phyloP scores from a whole-genome alignment of 2,888 invertebrate genomes.

The Allolobophora icterica region DNA sequence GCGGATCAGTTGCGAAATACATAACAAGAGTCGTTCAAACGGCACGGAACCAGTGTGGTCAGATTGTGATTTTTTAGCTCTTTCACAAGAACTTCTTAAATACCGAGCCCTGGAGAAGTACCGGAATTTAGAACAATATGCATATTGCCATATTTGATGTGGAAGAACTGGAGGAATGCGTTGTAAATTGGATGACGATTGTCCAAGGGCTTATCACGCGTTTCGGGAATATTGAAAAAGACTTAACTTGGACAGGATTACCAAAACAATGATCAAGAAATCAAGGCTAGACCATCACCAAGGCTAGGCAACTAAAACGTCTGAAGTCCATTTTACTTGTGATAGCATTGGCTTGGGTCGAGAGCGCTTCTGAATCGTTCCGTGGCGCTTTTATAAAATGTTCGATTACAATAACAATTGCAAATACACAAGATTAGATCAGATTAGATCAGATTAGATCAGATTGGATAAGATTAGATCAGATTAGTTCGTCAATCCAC shows the following conservation, averaged over 20 bases:
- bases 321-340: no score
- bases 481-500: no score
- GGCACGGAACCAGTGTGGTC: neutral
- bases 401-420: no score
- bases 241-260: neutral
- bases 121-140: neutral
- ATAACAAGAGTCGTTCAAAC: neutral
- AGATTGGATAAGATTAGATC: neutral
- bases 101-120: neutral
- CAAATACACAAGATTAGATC: no score
- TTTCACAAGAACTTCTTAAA: neutral
- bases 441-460: neutral
- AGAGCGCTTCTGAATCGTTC: no score
- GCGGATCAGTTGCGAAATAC: neutral
- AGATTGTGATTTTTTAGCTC: neutral
- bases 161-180: neutral
- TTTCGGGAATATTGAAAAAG: no score
- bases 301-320: no score
- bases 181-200: neutral
- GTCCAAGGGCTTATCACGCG: no score
- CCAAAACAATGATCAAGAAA: neutral
- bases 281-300: neutral
- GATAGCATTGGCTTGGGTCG: no score
- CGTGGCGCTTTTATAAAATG: no score
- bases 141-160: no score